Evolutionary conservation across 1,140 invertebrate genomes (phyloP), one percentile per base, ranked within the genome.

Genomic region (Drosophila parvula): DNA sequence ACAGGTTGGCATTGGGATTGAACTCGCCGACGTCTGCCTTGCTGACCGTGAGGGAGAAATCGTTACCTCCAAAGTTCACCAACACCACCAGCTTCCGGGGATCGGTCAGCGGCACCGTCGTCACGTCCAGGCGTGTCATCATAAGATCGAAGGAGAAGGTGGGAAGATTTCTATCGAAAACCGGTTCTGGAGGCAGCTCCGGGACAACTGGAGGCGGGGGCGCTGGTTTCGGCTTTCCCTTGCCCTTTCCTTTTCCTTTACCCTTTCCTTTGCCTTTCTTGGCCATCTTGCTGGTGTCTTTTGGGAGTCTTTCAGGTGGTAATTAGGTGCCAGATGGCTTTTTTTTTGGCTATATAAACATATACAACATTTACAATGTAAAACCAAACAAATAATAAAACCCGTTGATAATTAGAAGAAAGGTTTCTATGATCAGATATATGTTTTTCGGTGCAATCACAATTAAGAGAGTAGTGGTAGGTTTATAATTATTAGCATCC

Each of bases 121-220:
- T 44, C 5, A 69, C 62, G 8, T 55, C 30, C 30, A 69, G 32
- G 4, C 62, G 47, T 0, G 65, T 67, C n/a, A 69, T 38, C 12
- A 69, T 16, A 2, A 69, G n/a, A 36, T 69, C 65, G 30, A 69
- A 69, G 3, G 65, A 69, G 14, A 67, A 69, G 7, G 30, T 12
- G 0, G 65, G 65, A 12, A 67, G 12, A 1, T 11, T 55, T 16
- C 40, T 67, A 10, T 44, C 12, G 5, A 69, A 38, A 6, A n/a
- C 22, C 10, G 65, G 65, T 2, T 43, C 10, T 18, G 60, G 38
- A 6, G 47, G 47, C 0, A 3, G 8, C 14, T 11, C 4, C 0
- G 60, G 64, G 5, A 9, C 36, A 4, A 2, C 1, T 22, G 34
- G 3, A 18, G 22, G 8, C 5, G 5, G 3, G 30, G 30, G 7